A percentile compares a stretch with the other conserved stretches of the same genome.
These are phyloP conservation scores for Hymenochirus boettgeri DNA, from an alignment of 2,113 vertebrate genomes.

Conservation along the genomic window DNA sequence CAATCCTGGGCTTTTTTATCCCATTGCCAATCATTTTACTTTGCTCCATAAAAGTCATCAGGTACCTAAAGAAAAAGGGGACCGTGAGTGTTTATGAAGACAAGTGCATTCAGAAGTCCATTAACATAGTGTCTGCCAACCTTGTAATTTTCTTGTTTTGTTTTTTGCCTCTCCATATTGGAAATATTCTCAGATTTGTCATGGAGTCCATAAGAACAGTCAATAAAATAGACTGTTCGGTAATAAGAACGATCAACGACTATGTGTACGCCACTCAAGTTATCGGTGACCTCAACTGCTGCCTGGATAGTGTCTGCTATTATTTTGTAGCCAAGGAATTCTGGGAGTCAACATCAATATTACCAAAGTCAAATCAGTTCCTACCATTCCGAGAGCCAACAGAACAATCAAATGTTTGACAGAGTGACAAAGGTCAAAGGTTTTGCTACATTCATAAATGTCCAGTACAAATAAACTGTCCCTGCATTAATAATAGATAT, in stretches of 20 bases:
- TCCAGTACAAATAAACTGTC: no score
- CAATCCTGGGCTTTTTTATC: slow-evolving; percentile 49
- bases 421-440: no score
- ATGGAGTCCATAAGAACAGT: neutral
- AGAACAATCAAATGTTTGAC: slow-evolving; percentile 17
- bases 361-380: neutral
- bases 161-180: slow-evolving; percentile 58
- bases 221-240: no score
- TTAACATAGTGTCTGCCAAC: slow-evolving; percentile 61
- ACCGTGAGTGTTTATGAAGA: neutral
- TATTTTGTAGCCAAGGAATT: slow-evolving; percentile 66
- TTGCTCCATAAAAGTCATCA: slow-evolving; percentile 60
- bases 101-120: slow-evolving; percentile 45
- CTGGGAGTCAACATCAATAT: slow-evolving; percentile 45
- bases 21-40: slow-evolving; percentile 56
- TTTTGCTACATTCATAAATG: no score
- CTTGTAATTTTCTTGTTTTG: slow-evolving; percentile 60
- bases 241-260: accelerated
- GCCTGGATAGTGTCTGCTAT: slow-evolving; percentile 68
- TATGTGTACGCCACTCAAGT: slow-evolving; percentile 23
- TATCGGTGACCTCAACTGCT: slow-evolving; percentile 64
- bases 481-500: no score
- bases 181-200: slow-evolving; percentile 22
- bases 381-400: slow-evolving; percentile 1
- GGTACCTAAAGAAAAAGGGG: slow-evolving; percentile 49